phyloP scores from a whole-genome alignment of 2,888 invertebrate species.

The Vandiemenella viatica region DNA sequence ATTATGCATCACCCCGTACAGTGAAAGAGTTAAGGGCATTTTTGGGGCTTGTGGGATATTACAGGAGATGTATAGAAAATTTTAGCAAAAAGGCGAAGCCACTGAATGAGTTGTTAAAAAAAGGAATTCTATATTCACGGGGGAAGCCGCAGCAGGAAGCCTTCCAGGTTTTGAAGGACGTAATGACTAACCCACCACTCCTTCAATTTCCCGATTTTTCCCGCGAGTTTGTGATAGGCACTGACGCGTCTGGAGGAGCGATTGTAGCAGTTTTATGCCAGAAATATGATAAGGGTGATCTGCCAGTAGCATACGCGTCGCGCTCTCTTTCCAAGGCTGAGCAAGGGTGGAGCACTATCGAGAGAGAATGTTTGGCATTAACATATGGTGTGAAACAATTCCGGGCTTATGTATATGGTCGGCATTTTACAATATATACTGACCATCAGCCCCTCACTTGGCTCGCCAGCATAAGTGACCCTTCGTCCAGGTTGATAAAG shows the following conservation, averaged over 20 bases:
- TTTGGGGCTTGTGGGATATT: neutral
- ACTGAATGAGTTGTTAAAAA: neutral
- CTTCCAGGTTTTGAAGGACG: neutral
- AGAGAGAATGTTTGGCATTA: neutral
- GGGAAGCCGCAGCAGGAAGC: neutral
- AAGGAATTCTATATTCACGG: neutral
- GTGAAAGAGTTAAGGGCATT: neutral
- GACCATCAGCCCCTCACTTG: neutral
- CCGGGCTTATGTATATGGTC: neutral
- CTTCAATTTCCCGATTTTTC: neutral
- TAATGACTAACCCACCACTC: neutral
- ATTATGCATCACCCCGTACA: neutral
- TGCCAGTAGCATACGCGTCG: neutral
- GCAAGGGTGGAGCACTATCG: neutral
- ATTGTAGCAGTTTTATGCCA: neutral
- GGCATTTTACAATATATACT: neutral
- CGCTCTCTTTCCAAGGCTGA: neutral
- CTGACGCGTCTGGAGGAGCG: neutral
- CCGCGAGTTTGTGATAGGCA: neutral
- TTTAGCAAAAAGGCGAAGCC: neutral
- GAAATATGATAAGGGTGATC: neutral
- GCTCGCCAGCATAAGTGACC: neutral
- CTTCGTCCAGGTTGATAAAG: neutral
- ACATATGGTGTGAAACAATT: neutral
- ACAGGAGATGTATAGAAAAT: neutral